Base-by-base conservation (phyloP, 1,140 invertebrate species). In the Leptinotarsa texana region DNA sequence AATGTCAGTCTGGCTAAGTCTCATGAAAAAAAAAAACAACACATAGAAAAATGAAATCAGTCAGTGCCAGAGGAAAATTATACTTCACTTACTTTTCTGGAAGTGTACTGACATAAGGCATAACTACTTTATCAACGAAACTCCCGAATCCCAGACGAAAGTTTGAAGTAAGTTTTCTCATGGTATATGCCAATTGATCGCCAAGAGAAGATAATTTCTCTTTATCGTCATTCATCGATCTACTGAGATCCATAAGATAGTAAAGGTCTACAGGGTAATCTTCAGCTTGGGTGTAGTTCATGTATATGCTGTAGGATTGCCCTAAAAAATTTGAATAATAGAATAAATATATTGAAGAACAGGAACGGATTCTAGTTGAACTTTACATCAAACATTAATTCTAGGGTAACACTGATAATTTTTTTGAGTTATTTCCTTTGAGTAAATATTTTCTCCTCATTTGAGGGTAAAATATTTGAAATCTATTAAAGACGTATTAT, bases 241-340 rank as follows among this genome's bases (percentile, higher is more conserved):
- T 88, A 4, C 94, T 95, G 21, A 95, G 85, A 82, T 97, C 95
- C 90, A 96, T 92, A 1, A 97, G 86, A 82, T 95, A 96, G 84
- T 97, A 97, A 4, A 97, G 84, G 86, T 97, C 95, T 0, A 96
- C 92, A 0, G 95, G 95, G 86, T 96, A 96, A 83, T 95, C 91
- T 77, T 91, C 88, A 3, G 93, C 93, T 75, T 87, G 87, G 69
- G 88, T 87, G 68, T 70, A 70, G 33, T 61, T 51, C 69, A 70
- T 70, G 18, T 22, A 22, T 21, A 70, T 70, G 48, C 69, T 70
- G 69, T 70, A 70, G 1, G 79, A 76, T 74, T 81, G 77, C 27
- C 79, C 80, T 81, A 57, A 72, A 74, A 74, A 33, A 42, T 42
- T 42, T 11, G 33, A 42, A 42, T 42, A 42, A 42, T 42, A 42